Conservation (phyloP, 2,113 vertebrate species). For the Circaetus cinerascens region DNA sequence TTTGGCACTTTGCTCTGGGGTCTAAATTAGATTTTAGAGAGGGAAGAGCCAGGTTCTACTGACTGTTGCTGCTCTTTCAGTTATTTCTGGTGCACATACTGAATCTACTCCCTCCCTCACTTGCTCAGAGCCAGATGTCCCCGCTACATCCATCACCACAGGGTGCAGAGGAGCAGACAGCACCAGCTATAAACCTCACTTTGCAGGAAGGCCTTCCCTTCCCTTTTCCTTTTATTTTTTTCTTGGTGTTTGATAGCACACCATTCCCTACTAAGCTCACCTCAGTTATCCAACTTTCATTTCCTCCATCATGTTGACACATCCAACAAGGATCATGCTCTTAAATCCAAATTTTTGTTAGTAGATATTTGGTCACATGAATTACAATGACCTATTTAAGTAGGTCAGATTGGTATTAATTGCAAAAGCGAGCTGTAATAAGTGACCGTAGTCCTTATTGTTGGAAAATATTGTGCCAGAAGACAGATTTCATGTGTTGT, state of each 20-base stretch:
- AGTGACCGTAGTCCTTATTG: background rate
- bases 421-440: background rate
- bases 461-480: background rate
- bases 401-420: background rate
- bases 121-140: background rate
- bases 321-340: background rate
- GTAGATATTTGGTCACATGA: background rate
- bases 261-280: background rate
- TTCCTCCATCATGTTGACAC: background rate
- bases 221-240: background rate
- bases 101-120: too few relatives aligned
- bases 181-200: background rate
- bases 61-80: background rate
- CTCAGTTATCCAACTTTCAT: background rate
- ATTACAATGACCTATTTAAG: background rate
- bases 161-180: background rate
- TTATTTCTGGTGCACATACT: background rate
- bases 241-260: background rate
- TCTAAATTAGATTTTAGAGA: background rate
- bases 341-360: background rate
- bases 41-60: background rate
- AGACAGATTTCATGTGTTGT: background rate
- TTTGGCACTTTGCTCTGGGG: background rate
- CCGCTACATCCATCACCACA: rapidly evolving
- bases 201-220: background rate